phyloP scores from a whole-genome alignment of 1,140 invertebrate species.

The Lysiphlebus fabarum region DNA sequence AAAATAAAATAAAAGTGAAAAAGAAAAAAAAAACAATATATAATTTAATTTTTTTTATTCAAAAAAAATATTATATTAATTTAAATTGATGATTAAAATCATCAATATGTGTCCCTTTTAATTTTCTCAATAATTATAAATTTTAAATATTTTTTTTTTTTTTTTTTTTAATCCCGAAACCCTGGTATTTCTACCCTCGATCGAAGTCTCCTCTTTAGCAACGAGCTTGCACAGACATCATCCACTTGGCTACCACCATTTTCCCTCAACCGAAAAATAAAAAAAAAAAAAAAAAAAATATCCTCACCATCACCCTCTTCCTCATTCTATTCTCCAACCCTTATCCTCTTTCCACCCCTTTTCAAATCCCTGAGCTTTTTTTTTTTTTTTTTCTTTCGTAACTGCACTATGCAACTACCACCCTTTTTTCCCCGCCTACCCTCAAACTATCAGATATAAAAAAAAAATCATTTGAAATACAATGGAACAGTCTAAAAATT shows the following conservation, averaged over 20 bases:
- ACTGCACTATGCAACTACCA: too few relatives aligned
- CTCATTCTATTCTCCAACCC: conserved; percentile 1
- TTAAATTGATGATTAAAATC: too few relatives aligned
- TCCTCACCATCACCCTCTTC: not conserved
- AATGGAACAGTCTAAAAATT: too few relatives aligned
- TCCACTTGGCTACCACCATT: conserved; percentile 11
- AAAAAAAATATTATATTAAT: not conserved
- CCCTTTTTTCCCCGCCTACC: too few relatives aligned
- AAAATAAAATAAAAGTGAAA: conserved; percentile 7
- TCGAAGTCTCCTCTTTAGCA: conserved; percentile 41
- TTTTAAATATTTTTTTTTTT: not conserved
- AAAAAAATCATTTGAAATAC: too few relatives aligned
- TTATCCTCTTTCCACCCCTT: conserved; percentile 5
- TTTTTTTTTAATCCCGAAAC: not conserved
- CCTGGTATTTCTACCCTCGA: conserved; percentile 30
- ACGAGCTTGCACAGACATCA: conserved; percentile 27
- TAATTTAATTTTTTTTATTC: conserved; percentile 7
- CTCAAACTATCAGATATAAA: too few relatives aligned
- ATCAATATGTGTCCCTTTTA: conserved; percentile 7
- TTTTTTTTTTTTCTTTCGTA: conserved; percentile 8
- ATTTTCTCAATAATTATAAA: not conserved
- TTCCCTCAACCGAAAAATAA: too few relatives aligned
- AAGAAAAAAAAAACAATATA: conserved; percentile 8
- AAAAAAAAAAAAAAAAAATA: too few relatives aligned
- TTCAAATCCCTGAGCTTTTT: conserved; percentile 17